Base-by-base conservation (phyloP, 1,140 invertebrate genomes). In the Manduca sexta region DNA sequence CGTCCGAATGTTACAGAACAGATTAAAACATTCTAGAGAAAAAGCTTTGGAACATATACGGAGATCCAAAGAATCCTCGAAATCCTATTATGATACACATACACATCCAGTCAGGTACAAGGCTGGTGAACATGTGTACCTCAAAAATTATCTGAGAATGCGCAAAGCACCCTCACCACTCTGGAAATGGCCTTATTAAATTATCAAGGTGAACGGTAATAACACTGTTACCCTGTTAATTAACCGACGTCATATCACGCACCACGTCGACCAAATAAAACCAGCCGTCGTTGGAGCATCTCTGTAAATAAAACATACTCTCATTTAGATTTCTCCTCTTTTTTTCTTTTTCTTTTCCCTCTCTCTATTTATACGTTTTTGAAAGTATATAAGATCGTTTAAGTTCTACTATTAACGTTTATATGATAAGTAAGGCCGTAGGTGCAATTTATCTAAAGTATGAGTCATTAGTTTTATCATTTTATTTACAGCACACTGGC, bases 181-280 rank as follows among this genome's bases (percentile, higher is more conserved):
- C 2, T 60, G 49, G 53, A 60, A 50, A 46, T 49, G 58, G 2
- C 58, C 58, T 37, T 60, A 52, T 41, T 56, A 60, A 44, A 44
- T 60, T 2, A 17, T 60, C 0, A 60, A 56, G 47, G 39, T 52
- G 7, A 3, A 52, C 5, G 17, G 18, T 26, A 52, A 52, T 39
- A 42, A 55, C 29, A 55, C 52, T 12, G 52, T 54, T 2, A 55
- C 52, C 1, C 10, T 60, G 44, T 15, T 13, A 26, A 16, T 51
- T 13, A 14, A 26, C 8, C 41, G 52, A 0, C 52, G 39, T 42
- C 16, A 49, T 15, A 31, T 52, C 11, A 61, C 51, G 43, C 49
- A 60, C 37, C 57, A 60, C 39, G 49, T 33, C 3, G 52, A 60
- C 30, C 33, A 54, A 49, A 46, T 60, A 3, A 52, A 60, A 42